A percentile compares a stretch with the other conserved stretches of the same genome.
phyloP scores from a whole-genome alignment of 2,888 invertebrate species.

The Pimpla rufipes region DNA sequence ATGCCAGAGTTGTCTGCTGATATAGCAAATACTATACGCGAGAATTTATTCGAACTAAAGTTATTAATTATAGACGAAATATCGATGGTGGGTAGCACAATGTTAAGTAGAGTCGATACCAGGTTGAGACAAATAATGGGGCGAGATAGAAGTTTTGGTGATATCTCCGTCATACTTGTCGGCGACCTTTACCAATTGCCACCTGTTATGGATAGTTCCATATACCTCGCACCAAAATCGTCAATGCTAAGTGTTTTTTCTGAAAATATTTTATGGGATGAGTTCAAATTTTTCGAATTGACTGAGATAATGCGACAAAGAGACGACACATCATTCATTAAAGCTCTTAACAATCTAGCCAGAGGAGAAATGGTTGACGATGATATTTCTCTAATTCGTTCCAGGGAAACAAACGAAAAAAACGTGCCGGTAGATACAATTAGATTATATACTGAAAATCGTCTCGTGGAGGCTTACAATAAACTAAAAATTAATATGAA shows the following conservation, averaged over 20 bases:
- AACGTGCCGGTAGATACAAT: neutral
- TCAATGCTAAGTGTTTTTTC: conserved; percentile 45
- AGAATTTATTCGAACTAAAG: conserved; percentile 69
- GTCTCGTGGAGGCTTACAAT: neutral
- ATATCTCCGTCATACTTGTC: conserved; percentile 77
- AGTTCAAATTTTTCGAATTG: conserved; percentile 62
- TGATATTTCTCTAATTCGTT: conserved; percentile 2
- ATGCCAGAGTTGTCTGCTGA: conserved; percentile 44
- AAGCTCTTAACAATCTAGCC: conserved; percentile 74
- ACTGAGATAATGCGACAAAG: conserved; percentile 75
- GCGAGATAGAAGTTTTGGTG: conserved; percentile 75
- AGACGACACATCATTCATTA: conserved; percentile 72
- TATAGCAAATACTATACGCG: conserved; percentile 68
- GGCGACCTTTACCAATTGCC: conserved; percentile 80
- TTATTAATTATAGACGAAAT: conserved; percentile 80
- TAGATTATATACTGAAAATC: conserved; percentile 16
- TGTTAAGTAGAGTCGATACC: conserved; percentile 74
- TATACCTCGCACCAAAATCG: conserved; percentile 68
- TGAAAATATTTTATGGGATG: conserved; percentile 71
- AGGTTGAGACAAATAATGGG: conserved; percentile 78
- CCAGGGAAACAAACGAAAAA: conserved; percentile 19
- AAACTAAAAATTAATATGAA: neutral
- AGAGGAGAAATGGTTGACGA: conserved; percentile 21
- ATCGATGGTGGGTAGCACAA: conserved; percentile 42
- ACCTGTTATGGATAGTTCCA: conserved; percentile 74